Evolutionary conservation across 37 sponge, comb jelly and placozoan species (phyloP).

Genomic region (Dysidea cf. avara): DNA sequence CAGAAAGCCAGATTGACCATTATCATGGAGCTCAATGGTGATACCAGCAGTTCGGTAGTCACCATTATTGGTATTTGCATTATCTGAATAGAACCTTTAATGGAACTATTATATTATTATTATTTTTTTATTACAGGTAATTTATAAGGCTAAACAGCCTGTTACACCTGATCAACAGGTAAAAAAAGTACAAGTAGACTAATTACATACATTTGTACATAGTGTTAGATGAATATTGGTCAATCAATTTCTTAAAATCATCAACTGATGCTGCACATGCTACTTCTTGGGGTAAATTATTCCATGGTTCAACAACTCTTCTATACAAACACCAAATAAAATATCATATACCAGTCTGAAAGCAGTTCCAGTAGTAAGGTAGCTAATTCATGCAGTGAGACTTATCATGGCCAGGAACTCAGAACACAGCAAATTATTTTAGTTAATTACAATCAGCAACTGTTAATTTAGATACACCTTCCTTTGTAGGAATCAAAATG

Average conservation of each 20-base stretch:
- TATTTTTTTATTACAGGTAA: no score
- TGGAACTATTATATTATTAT: no score
- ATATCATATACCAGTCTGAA: slow-evolving; percentile 85
- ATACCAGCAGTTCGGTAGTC: no score
- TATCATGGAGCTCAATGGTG: no score
- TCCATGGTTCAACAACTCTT: no score
- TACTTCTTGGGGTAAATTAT: no score
- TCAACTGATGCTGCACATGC: no score
- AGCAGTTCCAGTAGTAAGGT: slow-evolving; percentile 64
- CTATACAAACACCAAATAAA: no score
- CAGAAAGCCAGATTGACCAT: slow-evolving; percentile 47
- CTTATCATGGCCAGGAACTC: slow-evolving; percentile 74
- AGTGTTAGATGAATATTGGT: slow-evolving; percentile 36
- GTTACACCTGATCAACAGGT: no score
- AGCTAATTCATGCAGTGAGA: slow-evolving; percentile 65
- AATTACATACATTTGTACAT: slow-evolving; percentile 16
- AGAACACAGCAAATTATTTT: slow-evolving; percentile 62
- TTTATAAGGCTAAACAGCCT: no score
- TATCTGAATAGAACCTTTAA: slow-evolving; percentile 46
- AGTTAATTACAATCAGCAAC: not conserved
- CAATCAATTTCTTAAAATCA: no score
- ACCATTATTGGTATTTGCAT: slow-evolving; percentile 43
- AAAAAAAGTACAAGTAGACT: no score
- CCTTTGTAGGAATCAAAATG: slow-evolving; percentile 17
- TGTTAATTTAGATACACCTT: not conserved